Conservation (phyloP, 2,113 vertebrate genomes). For the Syrmaticus mikado region DNA sequence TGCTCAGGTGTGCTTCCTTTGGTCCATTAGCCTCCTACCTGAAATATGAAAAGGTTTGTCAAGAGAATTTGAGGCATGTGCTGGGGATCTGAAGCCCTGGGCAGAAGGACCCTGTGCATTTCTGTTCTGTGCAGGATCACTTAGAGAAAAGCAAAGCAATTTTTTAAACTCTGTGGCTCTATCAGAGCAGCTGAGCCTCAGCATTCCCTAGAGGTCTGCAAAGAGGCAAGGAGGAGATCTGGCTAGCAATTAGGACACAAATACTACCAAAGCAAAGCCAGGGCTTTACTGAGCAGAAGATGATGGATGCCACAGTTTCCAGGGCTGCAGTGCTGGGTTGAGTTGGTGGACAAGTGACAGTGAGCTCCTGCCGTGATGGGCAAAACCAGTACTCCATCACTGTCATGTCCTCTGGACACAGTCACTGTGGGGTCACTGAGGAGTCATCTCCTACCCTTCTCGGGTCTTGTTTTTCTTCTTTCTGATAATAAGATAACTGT, state of each 20-base stretch:
- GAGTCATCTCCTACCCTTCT: neutral
- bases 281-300: neutral
- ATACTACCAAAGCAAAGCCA: neutral
- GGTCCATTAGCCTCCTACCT: neutral
- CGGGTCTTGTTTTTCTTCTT: neutral
- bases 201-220: rapidly evolving
- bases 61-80: neutral
- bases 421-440: neutral
- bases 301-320: neutral
- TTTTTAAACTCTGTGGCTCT: neutral
- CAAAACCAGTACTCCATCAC: neutral
- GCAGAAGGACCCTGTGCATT: neutral
- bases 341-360: rapidly evolving
- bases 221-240: rapidly evolving
- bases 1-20: neutral
- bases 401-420: neutral
- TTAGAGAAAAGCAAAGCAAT: neutral
- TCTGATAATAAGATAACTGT: neutral
- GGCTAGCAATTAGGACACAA: neutral
- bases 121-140: neutral
- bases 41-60: neutral
- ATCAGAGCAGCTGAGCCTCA: neutral
- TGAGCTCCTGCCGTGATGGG: rapidly evolving
- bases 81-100: neutral
- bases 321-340: neutral